These are phyloP conservation scores for Luidia sarsii DNA, from an alignment of 53 echinoderm and acorn worm genomes.

Conservation along the genomic window DNA sequence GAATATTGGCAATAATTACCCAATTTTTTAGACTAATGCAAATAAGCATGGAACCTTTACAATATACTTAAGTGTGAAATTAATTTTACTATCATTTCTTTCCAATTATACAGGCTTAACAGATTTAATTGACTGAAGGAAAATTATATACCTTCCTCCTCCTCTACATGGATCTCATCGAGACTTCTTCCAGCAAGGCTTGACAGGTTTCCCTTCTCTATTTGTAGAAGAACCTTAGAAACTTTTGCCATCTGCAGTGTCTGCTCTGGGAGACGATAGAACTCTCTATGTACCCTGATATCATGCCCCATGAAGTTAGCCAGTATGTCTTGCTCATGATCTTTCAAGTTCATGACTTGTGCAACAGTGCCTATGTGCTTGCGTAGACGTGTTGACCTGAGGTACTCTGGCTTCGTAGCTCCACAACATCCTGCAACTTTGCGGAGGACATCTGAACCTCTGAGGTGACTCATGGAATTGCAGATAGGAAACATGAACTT, in stretches of 20 bases:
- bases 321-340: slow-evolving; percentile 76
- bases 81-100: not conserved
- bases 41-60: not conserved
- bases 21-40: not conserved
- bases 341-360: slow-evolving; percentile 72
- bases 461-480: slow-evolving; percentile 40
- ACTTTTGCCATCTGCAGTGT: slow-evolving; percentile 78
- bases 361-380: slow-evolving; percentile 67
- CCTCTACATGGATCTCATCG: slow-evolving; percentile 67
- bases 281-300: slow-evolving; percentile 68
- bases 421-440: slow-evolving; percentile 56
- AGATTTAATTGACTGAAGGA: not conserved
- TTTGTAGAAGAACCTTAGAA: slow-evolving; percentile 66
- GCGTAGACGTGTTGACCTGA: slow-evolving; percentile 67
- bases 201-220: slow-evolving; percentile 64
- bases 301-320: slow-evolving; percentile 79
- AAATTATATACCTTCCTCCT: slow-evolving; percentile 56
- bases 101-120: not conserved
- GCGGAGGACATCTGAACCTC: slow-evolving; percentile 68
- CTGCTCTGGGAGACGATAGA: slow-evolving; percentile 69
- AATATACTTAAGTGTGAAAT: not conserved
- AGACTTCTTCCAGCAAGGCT: slow-evolving; percentile 68
- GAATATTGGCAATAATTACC: not conserved
- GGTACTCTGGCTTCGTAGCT: slow-evolving; percentile 45
- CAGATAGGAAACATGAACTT: slow-evolving; percentile 59